phyloP scores from a whole-genome alignment of 1,140 invertebrate genomes.

The Drosophila saltans region DNA sequence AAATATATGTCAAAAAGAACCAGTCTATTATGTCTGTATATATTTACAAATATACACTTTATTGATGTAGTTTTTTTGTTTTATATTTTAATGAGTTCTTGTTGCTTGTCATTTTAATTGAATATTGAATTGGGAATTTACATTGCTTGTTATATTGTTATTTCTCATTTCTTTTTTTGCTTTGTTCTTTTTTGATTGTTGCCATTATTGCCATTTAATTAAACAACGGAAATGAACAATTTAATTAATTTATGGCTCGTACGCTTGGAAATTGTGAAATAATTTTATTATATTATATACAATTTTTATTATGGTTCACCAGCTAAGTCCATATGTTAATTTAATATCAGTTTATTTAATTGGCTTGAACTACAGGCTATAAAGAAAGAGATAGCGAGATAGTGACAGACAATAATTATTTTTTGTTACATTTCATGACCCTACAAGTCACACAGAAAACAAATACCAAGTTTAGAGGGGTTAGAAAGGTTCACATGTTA shows the following conservation, averaged over 20 bases:
- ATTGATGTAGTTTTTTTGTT: background rate
- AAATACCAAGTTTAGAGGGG: slow-evolving; percentile 49
- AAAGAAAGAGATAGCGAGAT: background rate
- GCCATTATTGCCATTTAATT: slow-evolving; percentile 52
- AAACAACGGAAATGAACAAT: slow-evolving; percentile 73
- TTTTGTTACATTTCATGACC: slow-evolving; percentile 32
- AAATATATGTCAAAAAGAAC: background rate
- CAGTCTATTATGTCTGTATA: slow-evolving; percentile 7
- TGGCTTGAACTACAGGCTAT: slow-evolving; percentile 3
- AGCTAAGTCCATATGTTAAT: slow-evolving; percentile 19
- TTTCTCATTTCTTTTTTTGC: slow-evolving; percentile 11
- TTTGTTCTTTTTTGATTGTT: background rate
- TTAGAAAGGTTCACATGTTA: background rate
- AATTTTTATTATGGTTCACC: background rate
- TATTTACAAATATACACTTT: slow-evolving; percentile 21
- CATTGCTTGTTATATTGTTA: slow-evolving; percentile 11
- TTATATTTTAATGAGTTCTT: slow-evolving; percentile 31
- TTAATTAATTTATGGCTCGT: slow-evolving; percentile 67
- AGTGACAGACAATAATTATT: slow-evolving; percentile 40
- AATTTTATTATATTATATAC: slow-evolving; percentile 32
- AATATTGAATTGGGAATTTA: slow-evolving; percentile 52
- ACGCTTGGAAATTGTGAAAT: slow-evolving; percentile 29
- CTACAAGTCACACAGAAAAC: slow-evolving; percentile 23
- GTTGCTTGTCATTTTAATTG: slow-evolving; percentile 63
- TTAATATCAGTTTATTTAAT: slow-evolving; percentile 19